These are phyloP conservation scores for Nesogale talazaci DNA, from an alignment of 2,113 vertebrate genomes.

Conservation along the genomic window DNA sequence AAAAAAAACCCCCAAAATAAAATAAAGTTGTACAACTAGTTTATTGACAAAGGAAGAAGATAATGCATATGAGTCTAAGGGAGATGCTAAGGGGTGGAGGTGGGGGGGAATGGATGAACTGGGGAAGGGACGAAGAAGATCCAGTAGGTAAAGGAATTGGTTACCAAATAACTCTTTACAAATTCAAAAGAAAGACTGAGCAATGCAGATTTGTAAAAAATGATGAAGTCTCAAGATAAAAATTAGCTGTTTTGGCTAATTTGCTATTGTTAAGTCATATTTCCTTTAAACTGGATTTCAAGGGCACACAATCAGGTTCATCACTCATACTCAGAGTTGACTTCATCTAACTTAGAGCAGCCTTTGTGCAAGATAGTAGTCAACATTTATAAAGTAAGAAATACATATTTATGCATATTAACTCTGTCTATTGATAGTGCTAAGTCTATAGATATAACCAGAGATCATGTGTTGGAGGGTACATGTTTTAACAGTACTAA, in stretches of 20 bases:
- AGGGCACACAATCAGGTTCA: neutral
- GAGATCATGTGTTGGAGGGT: neutral
- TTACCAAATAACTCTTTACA: constrained; percentile 41
- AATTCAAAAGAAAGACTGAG: constrained; percentile 37
- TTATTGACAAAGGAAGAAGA: neutral
- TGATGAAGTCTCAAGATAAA: neutral
- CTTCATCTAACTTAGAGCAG: neutral
- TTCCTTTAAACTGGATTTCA: neutral
- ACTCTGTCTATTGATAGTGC: neutral
- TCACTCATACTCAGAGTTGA: constrained; percentile 31
- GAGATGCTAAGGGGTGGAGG: neutral
- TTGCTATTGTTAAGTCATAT: neutral
- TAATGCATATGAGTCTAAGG: neutral
- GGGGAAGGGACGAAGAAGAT: too few species aligned
- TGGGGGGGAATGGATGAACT: neutral
- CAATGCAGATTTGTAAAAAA: constrained; percentile 9
- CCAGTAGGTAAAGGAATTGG: neutral
- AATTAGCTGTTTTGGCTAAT: constrained; percentile 5
- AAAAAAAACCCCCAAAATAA: too few species aligned
- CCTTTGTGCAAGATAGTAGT: neutral
- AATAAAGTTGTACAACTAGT: constrained; percentile 25
- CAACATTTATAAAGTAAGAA: neutral
- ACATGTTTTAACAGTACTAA: neutral
- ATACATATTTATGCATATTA: too few species aligned
- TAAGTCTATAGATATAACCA: neutral